These are phyloP conservation scores for Plutella xylostella DNA, from an alignment of 2,888 invertebrate species.

Conservation along the genomic window DNA sequence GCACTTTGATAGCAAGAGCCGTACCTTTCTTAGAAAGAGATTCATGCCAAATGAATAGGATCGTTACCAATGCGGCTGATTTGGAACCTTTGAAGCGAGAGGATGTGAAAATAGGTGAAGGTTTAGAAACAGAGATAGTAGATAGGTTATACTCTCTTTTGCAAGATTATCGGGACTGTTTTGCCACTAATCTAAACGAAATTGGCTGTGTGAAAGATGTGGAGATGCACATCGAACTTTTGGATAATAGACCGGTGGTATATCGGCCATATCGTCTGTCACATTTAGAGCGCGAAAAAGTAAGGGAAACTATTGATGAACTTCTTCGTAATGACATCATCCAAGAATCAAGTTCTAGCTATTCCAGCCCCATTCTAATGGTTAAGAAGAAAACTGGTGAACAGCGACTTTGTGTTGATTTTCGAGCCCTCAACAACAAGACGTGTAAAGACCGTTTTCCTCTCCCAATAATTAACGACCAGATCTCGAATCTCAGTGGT, in stretches of 20 bases:
- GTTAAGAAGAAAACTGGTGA: constrained; percentile 2
- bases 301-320: constrained; percentile 1
- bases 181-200: neutral
- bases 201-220: neutral
- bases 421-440: constrained; percentile 12
- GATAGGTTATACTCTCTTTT: neutral
- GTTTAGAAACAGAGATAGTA: no score
- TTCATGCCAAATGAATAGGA: no score
- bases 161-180: neutral
- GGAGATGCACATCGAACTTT: neutral
- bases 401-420: constrained; percentile 1
- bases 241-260: neutral
- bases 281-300: neutral
- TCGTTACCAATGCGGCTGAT: no score
- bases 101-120: no score
- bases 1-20: no score
- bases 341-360: constrained; percentile 1
- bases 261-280: neutral
- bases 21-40: no score
- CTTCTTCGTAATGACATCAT: constrained; percentile 3
- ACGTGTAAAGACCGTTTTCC: constrained; percentile 3
- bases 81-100: no score
- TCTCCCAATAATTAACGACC: constrained; percentile 2
- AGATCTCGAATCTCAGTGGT: constrained; percentile 2
- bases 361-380: constrained; percentile 1